These are phyloP conservation scores for Drosophila ficusphila DNA, from an alignment of 1,140 invertebrate species.

Conservation along the genomic window DNA sequence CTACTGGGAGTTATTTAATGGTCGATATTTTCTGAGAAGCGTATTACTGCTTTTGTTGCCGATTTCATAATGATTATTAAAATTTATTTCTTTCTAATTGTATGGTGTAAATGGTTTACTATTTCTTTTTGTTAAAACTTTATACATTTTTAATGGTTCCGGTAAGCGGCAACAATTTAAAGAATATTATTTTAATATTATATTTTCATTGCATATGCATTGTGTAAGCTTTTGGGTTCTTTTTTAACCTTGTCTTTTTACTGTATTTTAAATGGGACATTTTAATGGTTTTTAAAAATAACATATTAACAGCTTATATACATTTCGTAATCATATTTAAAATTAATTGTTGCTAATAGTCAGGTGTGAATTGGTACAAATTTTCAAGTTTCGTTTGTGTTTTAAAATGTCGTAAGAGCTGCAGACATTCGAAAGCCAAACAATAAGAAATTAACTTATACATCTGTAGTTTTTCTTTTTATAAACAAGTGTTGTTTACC, in stretches of 20 bases:
- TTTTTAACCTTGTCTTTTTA: too few species aligned
- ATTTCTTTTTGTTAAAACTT: too few species aligned
- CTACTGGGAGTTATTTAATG: conserved; percentile 16
- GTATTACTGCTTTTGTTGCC: not conserved
- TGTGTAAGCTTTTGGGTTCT: too few species aligned
- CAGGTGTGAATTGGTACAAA: not conserved
- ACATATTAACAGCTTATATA: too few species aligned
- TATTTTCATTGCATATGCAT: too few species aligned
- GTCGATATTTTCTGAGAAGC: not conserved
- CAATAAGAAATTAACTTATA: not conserved
- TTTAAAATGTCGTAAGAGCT: not conserved
- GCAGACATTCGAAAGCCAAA: not conserved
- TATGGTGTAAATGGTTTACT: not conserved
- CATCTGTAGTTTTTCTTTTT: too few species aligned
- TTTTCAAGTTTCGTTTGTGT: not conserved
- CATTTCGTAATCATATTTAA: not conserved
- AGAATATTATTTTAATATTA: too few species aligned
- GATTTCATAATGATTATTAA: not conserved
- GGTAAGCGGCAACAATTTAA: too few species aligned
- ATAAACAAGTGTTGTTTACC: too few species aligned
- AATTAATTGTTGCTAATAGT: not conserved
- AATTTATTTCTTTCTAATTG: not conserved
- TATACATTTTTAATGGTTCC: too few species aligned
- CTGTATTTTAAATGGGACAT: too few species aligned
- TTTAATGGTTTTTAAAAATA: too few species aligned